These are phyloP conservation scores for Calameuta idolon DNA, from an alignment of 2,888 invertebrate species.

Conservation along the genomic window DNA sequence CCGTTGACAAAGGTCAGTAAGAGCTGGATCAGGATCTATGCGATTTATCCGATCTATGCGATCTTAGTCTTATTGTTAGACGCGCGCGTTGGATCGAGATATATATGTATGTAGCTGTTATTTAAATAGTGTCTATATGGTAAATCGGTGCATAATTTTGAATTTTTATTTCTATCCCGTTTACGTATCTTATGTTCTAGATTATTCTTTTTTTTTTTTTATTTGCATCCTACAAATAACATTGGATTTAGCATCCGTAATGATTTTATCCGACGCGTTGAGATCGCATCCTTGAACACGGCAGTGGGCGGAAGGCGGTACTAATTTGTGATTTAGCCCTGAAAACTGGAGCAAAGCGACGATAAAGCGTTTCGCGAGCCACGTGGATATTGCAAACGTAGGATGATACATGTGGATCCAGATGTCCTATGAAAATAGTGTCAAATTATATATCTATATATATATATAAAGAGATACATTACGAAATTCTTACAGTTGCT, in stretches of 20 bases:
- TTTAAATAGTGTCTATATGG: neutral
- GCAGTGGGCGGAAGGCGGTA: slow-evolving; percentile 16
- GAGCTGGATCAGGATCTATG: neutral
- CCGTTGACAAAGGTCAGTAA: slow-evolving; percentile 6
- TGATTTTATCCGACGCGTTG: neutral
- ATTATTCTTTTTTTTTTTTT: neutral
- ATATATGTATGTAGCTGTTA: neutral
- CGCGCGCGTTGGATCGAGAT: neutral
- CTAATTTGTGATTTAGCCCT: slow-evolving; percentile 29
- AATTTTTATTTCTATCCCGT: neutral
- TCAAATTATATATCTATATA: neutral
- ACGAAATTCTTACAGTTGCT: neutral
- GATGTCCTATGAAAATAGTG: neutral
- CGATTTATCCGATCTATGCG: neutral
- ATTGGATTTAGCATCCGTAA: neutral
- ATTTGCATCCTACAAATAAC: neutral
- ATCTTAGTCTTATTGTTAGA: neutral
- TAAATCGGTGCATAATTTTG: neutral
- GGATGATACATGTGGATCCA: neutral
- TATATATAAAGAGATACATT: neutral
- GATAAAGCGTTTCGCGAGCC: slow-evolving; percentile 15
- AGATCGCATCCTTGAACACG: neutral
- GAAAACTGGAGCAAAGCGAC: slow-evolving; percentile 26
- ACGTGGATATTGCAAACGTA: neutral
- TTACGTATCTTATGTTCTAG: neutral